phyloP scores from a whole-genome alignment of 2,888 invertebrate species.

The Pardosa pseudoannulata region DNA sequence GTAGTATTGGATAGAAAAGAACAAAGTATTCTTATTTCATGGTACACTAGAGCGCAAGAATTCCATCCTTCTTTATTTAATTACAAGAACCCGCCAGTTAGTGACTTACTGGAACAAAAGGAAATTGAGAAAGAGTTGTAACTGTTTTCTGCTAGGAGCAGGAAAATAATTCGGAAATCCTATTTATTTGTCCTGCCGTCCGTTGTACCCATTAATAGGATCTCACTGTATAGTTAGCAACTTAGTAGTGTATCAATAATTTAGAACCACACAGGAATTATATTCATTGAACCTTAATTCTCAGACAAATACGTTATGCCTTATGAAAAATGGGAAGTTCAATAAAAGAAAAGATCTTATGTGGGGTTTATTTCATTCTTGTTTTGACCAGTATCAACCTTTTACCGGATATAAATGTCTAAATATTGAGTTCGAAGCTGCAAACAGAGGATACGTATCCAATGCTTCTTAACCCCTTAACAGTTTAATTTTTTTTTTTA shows the following conservation, averaged over 20 bases:
- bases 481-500: too few relatives aligned
- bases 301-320: too few relatives aligned
- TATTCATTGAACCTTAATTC: neutral
- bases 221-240: neutral
- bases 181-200: neutral
- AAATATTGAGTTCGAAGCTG: too few relatives aligned
- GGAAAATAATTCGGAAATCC: slow-evolving; percentile 3
- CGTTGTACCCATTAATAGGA: neutral
- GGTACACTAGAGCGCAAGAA: neutral
- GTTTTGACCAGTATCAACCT: too few relatives aligned
- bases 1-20: neutral
- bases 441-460: too few relatives aligned
- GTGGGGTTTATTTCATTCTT: too few relatives aligned
- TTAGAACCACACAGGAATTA: neutral
- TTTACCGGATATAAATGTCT: too few relatives aligned
- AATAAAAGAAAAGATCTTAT: too few relatives aligned
- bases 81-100: neutral
- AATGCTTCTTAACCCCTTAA: too few relatives aligned
- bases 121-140: slow-evolving; percentile 7
- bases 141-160: neutral
- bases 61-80: neutral
- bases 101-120: neutral
- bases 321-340: too few relatives aligned
- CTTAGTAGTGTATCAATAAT: neutral
- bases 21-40: neutral